These are phyloP conservation scores for Rhynchonema sp. DNA, from an alignment of 2,888 invertebrate species.

Conservation along the genomic window DNA sequence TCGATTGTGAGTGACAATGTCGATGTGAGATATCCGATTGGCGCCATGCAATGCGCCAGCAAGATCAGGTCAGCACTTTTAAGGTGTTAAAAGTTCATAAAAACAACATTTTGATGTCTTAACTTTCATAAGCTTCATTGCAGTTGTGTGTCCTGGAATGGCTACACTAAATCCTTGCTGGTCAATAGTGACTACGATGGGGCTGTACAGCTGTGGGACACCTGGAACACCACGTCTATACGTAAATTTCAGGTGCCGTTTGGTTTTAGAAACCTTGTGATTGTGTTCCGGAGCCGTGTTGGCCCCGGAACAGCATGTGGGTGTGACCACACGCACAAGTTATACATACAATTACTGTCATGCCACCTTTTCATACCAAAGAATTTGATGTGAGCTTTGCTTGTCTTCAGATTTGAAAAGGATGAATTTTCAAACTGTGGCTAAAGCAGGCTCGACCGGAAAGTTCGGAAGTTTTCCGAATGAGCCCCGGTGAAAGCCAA, in stretches of 20 bases:
- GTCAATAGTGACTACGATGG: slow-evolving; percentile 88
- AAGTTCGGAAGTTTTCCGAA: too few relatives aligned
- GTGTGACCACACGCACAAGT: slow-evolving; percentile 1
- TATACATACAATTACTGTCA: too few relatives aligned
- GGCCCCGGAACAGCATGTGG: not conserved
- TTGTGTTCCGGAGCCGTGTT: too few relatives aligned
- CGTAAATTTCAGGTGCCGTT: slow-evolving; percentile 10
- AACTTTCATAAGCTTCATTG: slow-evolving; percentile 1
- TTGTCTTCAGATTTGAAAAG: too few relatives aligned
- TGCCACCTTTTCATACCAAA: too few relatives aligned
- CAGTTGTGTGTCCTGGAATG: slow-evolving; percentile 81
- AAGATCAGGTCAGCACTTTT: slow-evolving; percentile 45
- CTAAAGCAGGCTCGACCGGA: too few relatives aligned
- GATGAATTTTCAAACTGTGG: too few relatives aligned
- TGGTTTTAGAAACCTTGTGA: too few relatives aligned
- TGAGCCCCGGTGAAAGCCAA: too few relatives aligned
- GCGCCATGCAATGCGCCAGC: slow-evolving; percentile 66
- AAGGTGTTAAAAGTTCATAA: not conserved
- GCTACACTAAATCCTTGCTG: slow-evolving; percentile 63
- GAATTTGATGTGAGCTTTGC: too few relatives aligned
- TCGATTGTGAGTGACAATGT: slow-evolving; percentile 43
- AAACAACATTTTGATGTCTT: not conserved
- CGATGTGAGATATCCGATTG: slow-evolving; percentile 59
- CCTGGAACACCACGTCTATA: slow-evolving; percentile 42
- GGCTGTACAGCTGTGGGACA: slow-evolving; percentile 79